These are phyloP conservation scores for Choreutis nemorana DNA, from an alignment of 2,888 invertebrate species.

Conservation along the genomic window DNA sequence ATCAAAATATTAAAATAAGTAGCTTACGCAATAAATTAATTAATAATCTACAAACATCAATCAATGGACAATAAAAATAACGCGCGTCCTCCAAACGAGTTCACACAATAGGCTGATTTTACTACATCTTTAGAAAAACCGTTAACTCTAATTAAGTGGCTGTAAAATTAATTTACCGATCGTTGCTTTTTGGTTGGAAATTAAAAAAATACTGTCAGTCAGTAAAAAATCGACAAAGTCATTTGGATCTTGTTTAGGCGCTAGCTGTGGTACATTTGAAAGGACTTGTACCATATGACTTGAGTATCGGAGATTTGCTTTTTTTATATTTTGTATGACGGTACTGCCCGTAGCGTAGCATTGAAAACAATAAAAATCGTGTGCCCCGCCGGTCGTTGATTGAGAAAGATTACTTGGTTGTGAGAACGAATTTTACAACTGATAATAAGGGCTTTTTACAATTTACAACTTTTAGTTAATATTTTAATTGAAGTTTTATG, in stretches of 20 bases:
- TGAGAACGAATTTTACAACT: slow-evolving; percentile 42
- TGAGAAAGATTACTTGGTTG: slow-evolving; percentile 56
- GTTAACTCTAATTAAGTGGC: slow-evolving; percentile 52
- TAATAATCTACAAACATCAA: slow-evolving; percentile 33
- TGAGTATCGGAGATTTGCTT: no score
- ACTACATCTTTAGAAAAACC: slow-evolving; percentile 30
- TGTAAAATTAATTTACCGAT: slow-evolving; percentile 55
- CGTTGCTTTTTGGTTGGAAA: slow-evolving; percentile 25
- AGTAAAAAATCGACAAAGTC: no score
- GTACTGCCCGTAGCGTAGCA: slow-evolving; percentile 43
- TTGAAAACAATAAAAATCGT: slow-evolving; percentile 63
- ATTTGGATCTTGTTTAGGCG: no score
- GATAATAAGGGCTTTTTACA: slow-evolving; percentile 37
- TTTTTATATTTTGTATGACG: no score
- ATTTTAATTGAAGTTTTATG: slow-evolving; percentile 1
- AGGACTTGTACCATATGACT: no score
- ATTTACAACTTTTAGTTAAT: slow-evolving; percentile 14
- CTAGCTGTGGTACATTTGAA: no score
- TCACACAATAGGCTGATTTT: slow-evolving; percentile 24
- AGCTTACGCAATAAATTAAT: no score
- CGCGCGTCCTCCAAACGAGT: slow-evolving; percentile 12
- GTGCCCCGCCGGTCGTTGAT: slow-evolving; percentile 45
- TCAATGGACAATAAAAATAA: slow-evolving; percentile 43
- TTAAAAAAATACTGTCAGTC: slow-evolving; percentile 22
- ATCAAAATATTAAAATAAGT: no score